Percentiles rank a stretch among this genome's conserved stretches.
Evolutionary conservation across 2,113 vertebrate species (phyloP).

Genomic region (Cyphomyrus discorhynchus): DNA sequence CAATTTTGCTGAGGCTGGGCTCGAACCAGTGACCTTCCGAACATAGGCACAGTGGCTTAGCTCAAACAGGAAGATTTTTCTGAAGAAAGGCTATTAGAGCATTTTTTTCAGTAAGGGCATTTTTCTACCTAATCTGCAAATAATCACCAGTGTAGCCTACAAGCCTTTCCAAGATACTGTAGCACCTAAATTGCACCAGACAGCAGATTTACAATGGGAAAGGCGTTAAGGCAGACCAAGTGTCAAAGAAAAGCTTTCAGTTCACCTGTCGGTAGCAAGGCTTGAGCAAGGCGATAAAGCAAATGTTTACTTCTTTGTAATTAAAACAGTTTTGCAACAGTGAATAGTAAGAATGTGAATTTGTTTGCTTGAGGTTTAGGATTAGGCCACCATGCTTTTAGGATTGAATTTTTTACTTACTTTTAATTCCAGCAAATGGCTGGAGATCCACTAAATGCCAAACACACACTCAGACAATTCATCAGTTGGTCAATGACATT

Average conservation of each 20-base stretch:
- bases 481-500: neutral
- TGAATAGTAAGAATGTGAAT: neutral
- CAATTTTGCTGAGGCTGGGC: neutral
- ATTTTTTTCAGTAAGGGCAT: neutral
- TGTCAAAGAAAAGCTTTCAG: neutral
- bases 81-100: slow-evolving; percentile 52
- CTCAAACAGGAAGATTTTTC: slow-evolving; percentile 29
- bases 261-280: neutral
- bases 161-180: neutral
- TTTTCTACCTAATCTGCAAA: slow-evolving; percentile 55
- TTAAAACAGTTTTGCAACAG: neutral
- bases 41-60: neutral
- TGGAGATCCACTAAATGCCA: neutral
- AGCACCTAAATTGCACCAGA: neutral
- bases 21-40: neutral
- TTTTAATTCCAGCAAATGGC: neutral
- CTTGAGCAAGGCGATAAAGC: neutral
- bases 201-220: slow-evolving; percentile 23
- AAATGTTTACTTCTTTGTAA: neutral
- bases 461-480: neutral
- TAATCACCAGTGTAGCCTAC: slow-evolving; percentile 43
- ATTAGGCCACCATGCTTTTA: neutral
- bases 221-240: neutral
- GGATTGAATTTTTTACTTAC: neutral
- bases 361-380: neutral